phyloP scores from a whole-genome alignment of 2,888 invertebrate genomes.

The Nyleta sp. region DNA sequence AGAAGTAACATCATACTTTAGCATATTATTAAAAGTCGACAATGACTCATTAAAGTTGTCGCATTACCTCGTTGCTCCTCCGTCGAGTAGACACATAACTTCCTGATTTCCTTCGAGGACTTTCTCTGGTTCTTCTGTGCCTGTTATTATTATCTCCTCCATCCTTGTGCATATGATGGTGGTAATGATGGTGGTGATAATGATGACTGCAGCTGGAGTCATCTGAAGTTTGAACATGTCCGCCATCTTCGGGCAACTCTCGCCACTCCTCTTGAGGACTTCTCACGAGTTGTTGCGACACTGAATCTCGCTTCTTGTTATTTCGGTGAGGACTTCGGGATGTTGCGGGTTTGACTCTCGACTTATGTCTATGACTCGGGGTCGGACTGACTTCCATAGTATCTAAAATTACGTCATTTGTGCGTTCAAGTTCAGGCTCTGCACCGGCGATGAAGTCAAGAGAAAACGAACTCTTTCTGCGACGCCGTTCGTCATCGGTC shows the following conservation, averaged over 20 bases:
- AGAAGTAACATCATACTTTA: neutral
- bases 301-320: conserved; percentile 58
- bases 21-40: no score
- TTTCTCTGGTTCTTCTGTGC: conserved; percentile 81
- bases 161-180: conserved; percentile 76
- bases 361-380: conserved; percentile 74
- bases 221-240: conserved; percentile 85
- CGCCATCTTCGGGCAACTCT: conserved; percentile 84
- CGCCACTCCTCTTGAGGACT: conserved; percentile 83
- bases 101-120: conserved; percentile 87
- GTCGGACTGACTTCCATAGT: conserved; percentile 74
- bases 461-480: conserved; percentile 89
- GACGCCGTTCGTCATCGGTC: conserved; percentile 88
- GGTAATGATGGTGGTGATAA: conserved; percentile 78
- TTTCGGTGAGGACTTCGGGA: conserved; percentile 62
- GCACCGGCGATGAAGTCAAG: conserved; percentile 88
- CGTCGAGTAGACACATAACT: conserved; percentile 84
- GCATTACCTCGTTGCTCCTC: conserved; percentile 78
- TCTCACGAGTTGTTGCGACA: conserved; percentile 76
- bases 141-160: conserved; percentile 54
- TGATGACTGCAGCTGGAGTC: conserved; percentile 84
- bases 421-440: conserved; percentile 82
- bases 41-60: neutral
- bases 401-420: conserved; percentile 67
- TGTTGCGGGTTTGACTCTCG: conserved; percentile 64